Percentiles rank a stretch among this genome's conserved stretches.
Conservation (phyloP, 2,797 vertebrate genomes). For the Pelobates cultripes region DNA sequence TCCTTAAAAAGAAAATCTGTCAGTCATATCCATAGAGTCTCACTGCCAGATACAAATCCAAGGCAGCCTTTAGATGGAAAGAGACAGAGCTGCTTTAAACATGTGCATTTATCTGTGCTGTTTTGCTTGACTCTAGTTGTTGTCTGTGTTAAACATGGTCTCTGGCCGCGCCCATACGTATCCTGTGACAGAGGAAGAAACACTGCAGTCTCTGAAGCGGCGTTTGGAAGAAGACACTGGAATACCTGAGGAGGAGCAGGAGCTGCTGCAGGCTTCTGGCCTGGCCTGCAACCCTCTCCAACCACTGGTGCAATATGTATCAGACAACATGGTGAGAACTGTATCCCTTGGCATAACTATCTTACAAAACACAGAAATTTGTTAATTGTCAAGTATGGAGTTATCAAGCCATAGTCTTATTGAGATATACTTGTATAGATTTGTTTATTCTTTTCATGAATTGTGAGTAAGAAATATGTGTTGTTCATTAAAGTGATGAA, state of each 20-base stretch:
- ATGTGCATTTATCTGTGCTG: not conserved
- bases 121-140: constrained; percentile 74
- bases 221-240: constrained; percentile 81
- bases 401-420: too few relatives aligned
- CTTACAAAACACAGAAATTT: too few relatives aligned
- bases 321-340: constrained; percentile 80
- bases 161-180: constrained; percentile 87
- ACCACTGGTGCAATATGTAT: constrained; percentile 76
- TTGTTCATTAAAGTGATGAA: too few relatives aligned
- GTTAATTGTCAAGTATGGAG: too few relatives aligned
- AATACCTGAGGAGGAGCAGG: constrained; percentile 87
- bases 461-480: too few relatives aligned
- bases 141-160: constrained; percentile 95
- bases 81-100: not conserved
- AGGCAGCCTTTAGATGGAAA: too few relatives aligned
- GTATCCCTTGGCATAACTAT: too few relatives aligned
- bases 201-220: constrained; percentile 83
- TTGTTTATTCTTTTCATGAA: too few relatives aligned
- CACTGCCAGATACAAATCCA: too few relatives aligned
- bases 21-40: too few relatives aligned
- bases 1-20: too few relatives aligned
- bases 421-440: too few relatives aligned
- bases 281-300: constrained; percentile 83
- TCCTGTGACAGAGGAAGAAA: constrained; percentile 80
- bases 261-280: constrained; percentile 93